Conservation (phyloP, 2,113 vertebrate species). For the Perca schrenkii region DNA sequence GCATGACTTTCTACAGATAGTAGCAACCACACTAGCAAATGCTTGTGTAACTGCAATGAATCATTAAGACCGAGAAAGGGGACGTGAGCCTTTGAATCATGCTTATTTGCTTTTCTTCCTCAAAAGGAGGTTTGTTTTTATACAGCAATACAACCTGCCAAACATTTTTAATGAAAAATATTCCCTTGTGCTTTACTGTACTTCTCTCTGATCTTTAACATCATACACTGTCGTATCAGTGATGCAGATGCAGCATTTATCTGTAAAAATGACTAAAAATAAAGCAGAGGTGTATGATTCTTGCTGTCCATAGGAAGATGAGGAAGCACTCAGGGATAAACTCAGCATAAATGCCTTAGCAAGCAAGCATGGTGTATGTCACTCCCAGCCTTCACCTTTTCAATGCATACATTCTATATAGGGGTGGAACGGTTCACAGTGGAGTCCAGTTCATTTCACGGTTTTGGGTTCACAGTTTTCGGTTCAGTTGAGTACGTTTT, state of each 20-base stretch:
- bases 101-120: conserved; percentile 16
- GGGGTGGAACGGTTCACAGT: too few species aligned
- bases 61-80: conserved; percentile 6
- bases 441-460: too few species aligned
- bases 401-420: not conserved
- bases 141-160: conserved; percentile 27
- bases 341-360: not conserved
- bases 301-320: conserved; percentile 25
- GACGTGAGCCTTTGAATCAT: not conserved
- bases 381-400: not conserved
- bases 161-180: conserved; percentile 48
- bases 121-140: conserved; percentile 34
- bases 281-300: conserved; percentile 21
- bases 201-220: conserved; percentile 53
- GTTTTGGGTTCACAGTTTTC: too few species aligned
- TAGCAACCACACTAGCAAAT: not conserved
- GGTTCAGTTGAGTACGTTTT: too few species aligned
- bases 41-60: not conserved
- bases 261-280: conserved; percentile 24
- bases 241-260: conserved; percentile 46
- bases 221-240: conserved; percentile 17
- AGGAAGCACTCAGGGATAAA: conserved; percentile 11
- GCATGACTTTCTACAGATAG: not conserved
- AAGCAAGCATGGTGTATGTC: not conserved
- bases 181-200: conserved; percentile 37